phyloP scores from a whole-genome alignment of 2,113 vertebrate genomes.

The Accipiter virgatus region DNA sequence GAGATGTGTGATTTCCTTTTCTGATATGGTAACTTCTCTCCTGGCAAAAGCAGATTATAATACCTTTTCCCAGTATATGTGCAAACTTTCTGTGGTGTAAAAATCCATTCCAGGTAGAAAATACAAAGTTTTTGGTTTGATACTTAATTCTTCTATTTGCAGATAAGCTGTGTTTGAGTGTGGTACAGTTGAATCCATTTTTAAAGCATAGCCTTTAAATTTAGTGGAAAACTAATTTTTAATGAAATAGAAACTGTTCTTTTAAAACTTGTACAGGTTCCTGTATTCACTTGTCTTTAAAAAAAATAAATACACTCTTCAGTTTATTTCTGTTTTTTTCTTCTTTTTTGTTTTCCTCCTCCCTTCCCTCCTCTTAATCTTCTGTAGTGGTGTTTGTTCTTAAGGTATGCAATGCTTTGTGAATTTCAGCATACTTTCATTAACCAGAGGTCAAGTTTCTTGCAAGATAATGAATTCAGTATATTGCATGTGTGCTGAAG shows the following conservation, averaged over 20 bases:
- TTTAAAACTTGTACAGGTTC: not conserved
- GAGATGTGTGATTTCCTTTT: not conserved
- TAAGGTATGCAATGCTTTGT: not conserved
- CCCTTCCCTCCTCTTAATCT: not conserved
- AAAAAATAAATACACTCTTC: not conserved
- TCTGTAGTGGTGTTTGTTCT: not conserved
- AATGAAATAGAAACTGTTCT: not conserved
- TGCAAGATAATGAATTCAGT: not conserved
- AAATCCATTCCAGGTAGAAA: not conserved
- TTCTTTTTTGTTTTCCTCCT: not conserved
- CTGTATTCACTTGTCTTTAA: not conserved
- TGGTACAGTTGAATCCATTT: not conserved
- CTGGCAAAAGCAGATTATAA: not conserved
- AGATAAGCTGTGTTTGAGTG: not conserved
- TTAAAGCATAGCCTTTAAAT: not conserved
- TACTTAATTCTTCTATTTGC: not conserved
- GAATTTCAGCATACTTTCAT: not conserved
- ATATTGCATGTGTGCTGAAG: not conserved
- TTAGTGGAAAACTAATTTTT: not conserved
- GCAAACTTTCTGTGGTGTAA: not conserved
- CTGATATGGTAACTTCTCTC: not conserved
- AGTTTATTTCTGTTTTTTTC: not conserved
- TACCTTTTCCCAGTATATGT: not conserved
- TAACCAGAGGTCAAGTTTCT: not conserved
- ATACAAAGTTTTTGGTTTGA: not conserved